Conservation (phyloP, 2,113 vertebrate genomes). For the Sorex fumeus region DNA sequence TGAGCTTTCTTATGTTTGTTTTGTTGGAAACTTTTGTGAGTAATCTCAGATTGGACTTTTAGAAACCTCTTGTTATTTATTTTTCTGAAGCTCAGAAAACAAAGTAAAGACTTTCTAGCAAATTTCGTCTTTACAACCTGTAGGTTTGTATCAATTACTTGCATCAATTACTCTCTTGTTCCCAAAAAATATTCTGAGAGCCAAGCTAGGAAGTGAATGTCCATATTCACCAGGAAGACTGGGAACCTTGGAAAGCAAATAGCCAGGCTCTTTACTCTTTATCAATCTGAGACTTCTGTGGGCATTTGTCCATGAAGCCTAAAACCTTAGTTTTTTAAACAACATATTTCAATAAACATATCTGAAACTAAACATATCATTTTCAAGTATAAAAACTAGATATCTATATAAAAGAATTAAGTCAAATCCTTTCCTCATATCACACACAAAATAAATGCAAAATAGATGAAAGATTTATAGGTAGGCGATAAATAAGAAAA, state of each 20-base stretch:
- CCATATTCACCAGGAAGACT: background rate
- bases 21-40: background rate
- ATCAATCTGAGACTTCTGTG: background rate
- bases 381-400: constrained; percentile 4
- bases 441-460: constrained; percentile 15
- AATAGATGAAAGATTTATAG: background rate
- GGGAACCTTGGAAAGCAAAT: background rate
- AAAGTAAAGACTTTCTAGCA: background rate
- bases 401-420: constrained; percentile 12
- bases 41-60: background rate
- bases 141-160: background rate
- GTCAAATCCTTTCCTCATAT: background rate
- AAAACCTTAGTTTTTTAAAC: constrained; percentile 7
- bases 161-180: background rate
- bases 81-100: background rate
- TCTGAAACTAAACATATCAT: constrained; percentile 11
- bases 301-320: background rate
- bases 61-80: background rate
- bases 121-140: background rate
- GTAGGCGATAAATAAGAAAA: constrained; percentile 29
- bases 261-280: background rate
- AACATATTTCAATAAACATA: constrained; percentile 26
- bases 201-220: background rate
- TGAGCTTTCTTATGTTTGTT: background rate
- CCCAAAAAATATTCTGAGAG: background rate